phyloP scores from a whole-genome alignment of 37 sponge, comb jelly and placozoan species.

The Agelas oroides region DNA sequence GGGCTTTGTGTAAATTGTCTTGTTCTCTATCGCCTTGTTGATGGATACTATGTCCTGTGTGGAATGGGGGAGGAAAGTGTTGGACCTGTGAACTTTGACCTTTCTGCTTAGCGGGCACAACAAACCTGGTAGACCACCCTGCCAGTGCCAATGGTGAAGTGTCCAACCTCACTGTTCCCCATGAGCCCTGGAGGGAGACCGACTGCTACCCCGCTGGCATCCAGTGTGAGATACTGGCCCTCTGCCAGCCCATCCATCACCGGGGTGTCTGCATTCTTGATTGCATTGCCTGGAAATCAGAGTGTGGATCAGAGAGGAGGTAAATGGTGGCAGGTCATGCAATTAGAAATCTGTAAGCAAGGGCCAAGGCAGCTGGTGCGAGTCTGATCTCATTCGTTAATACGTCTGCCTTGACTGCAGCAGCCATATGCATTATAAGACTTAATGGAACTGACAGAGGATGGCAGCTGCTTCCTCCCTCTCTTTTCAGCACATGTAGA shows the following conservation, averaged over 20 bases:
- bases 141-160: conserved; percentile 94
- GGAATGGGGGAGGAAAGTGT: neutral
- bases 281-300: conserved; percentile 95
- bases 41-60: conserved; percentile 91
- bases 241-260: conserved; percentile 91
- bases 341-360: too few relatives aligned
- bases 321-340: too few relatives aligned
- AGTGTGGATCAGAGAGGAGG: neutral
- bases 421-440: too few relatives aligned
- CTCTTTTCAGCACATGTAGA: too few relatives aligned
- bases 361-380: too few relatives aligned
- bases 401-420: too few relatives aligned
- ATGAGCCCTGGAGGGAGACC: conserved; percentile 95
- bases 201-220: conserved; percentile 90
- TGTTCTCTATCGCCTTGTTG: conserved; percentile 72
- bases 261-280: conserved; percentile 92
- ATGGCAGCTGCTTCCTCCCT: too few relatives aligned
- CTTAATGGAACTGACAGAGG: too few relatives aligned
- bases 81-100: too few relatives aligned
- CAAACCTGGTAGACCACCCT: conserved; percentile 87
- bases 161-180: conserved; percentile 99
- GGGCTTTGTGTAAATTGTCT: conserved; percentile 57
- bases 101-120: too few relatives aligned
- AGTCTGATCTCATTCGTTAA: too few relatives aligned
- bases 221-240: conserved; percentile 74